Evolutionary conservation across 1,140 invertebrate genomes (phyloP), one percentile per base, ranked within the genome.

Genomic region (Ephestia elutella): DNA sequence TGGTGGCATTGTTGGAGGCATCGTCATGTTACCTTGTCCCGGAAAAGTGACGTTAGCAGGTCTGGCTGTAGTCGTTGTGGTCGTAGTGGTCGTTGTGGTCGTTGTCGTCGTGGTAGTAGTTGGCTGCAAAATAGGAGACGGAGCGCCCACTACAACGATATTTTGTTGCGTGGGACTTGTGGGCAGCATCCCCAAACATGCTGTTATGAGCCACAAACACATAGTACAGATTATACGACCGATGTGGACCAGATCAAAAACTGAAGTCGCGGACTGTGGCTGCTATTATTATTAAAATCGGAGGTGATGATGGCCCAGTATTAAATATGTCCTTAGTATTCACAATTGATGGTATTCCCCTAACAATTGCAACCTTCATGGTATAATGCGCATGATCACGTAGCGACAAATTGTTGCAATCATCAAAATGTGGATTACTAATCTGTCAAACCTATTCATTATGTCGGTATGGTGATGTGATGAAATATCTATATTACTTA

Each of bases 141-240:
- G 67, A 15, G 61, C 32, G 11, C 53, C 75, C 48, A 60, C 61
- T 9, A 64, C 21, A 11, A 88, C 71, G 9, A 89, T 75, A 86
- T 63, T n/a, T 67, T 71, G 2, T 67, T 65, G 13, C 78, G 71
- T 32, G 72, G 76, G 71, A 53, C 73, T 80, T 19, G 80, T 51
- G 20, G 77, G 79, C 59, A 83, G 59, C 44, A 88, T 64, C 56
- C 89, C 83, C 56, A 89, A 73, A 62, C 86, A 89, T 18, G 87
- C 86, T 19, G 87, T 89, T 35, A 90, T 63, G 50, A 90, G 64
- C 89, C 89, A 90, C 59, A 89, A 63, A 79, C 89, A 90, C 89
- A 90, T 89, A 21, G 30, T 10, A 30, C 25, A 25, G 30, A 44
- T 21, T 13, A 49, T 3, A 20, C 55, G 53, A 61, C 60, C 44